These are phyloP conservation scores for Pseudopleuronectes americanus DNA, from an alignment of 2,797 vertebrate species.

Conservation along the genomic window DNA sequence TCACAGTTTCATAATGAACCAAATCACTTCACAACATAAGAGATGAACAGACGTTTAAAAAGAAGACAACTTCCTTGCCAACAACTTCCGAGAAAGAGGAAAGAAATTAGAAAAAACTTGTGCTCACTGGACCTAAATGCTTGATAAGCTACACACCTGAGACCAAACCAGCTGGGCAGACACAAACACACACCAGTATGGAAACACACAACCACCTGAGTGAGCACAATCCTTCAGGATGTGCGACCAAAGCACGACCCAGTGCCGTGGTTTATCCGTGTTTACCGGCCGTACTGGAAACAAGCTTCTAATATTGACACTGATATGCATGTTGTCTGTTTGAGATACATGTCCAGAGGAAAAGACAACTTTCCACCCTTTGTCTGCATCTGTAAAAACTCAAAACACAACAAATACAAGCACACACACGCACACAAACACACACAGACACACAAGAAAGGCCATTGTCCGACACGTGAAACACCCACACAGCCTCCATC, in stretches of 20 bases:
- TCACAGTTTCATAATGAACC: too few relatives aligned
- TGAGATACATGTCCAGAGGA: neutral
- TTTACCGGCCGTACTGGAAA: constrained; percentile 56
- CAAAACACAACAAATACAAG: neutral
- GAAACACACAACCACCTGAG: constrained; percentile 26
- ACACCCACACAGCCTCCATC: constrained; percentile 23
- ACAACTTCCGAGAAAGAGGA: constrained; percentile 10
- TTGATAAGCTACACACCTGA: constrained; percentile 57
- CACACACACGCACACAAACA: neutral
- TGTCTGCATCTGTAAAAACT: constrained; percentile 3
- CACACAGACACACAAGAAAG: neutral
- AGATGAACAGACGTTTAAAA: too few relatives aligned
- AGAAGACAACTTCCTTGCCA: too few relatives aligned
- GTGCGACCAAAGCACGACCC: constrained; percentile 13
- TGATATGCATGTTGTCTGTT: constrained; percentile 36
- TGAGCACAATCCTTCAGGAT: constrained; percentile 56
- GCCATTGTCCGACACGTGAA: constrained; percentile 16
- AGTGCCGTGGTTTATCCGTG: constrained; percentile 63
- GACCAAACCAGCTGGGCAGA: neutral
- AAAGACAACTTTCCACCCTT: neutral
- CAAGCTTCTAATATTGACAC: constrained; percentile 49
- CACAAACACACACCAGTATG: constrained; percentile 33
- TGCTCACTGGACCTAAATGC: constrained; percentile 68
- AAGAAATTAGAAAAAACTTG: constrained; percentile 55
- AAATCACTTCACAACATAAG: too few relatives aligned